Base-by-base conservation (phyloP, 2,888 invertebrate species). In the Troilus luridus region DNA sequence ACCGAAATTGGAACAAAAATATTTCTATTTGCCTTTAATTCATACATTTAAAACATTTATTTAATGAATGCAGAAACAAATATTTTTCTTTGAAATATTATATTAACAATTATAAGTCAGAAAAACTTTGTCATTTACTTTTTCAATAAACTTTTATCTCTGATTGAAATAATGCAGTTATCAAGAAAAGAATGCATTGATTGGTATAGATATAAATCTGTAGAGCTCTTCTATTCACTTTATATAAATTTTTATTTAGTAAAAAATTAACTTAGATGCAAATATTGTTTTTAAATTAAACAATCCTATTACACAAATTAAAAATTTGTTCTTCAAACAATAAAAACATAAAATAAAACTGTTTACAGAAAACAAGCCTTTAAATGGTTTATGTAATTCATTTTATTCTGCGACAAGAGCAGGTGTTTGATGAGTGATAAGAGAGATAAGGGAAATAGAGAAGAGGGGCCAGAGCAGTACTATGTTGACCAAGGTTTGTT, bases 401-500 rank as follows among this genome's bases (percentile, higher is more conserved):
- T 56, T 89, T 72, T 67, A 67, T 67, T 60, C 77, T 17, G 56
- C n/a, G 56, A 90, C 58, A 24, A 56, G 90, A 90, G 54, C 90
- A 90, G 90, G 90, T 90, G 90, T 58, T 67, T 56, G 64, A 72
- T 67, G 21, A 62, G 54, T 89, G 90, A 90, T 90, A 90, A 90
- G 90, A 27, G 9, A 90, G 90, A 90, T 90, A 90, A 90, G 90
- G 54, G 3, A 2, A 58, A n/a, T 7, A 0, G 19, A 54, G 62
- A 62, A 62, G 90, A 81, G 90, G 90, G 90, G 60, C 54, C 54
- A 88, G 64, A 54, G 62, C 90, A 90, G 90, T 90, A 90, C 21
- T 90, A 90, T 90, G 90, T 88, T 90, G 90, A 90, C 62, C 90
- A 85, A 59, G 62, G 89, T n/a, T 54, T 56, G 77, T 60, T 90